Evolutionary conservation across 2,113 vertebrate species (phyloP).

Genomic region (Picathartes gymnocephalus): DNA sequence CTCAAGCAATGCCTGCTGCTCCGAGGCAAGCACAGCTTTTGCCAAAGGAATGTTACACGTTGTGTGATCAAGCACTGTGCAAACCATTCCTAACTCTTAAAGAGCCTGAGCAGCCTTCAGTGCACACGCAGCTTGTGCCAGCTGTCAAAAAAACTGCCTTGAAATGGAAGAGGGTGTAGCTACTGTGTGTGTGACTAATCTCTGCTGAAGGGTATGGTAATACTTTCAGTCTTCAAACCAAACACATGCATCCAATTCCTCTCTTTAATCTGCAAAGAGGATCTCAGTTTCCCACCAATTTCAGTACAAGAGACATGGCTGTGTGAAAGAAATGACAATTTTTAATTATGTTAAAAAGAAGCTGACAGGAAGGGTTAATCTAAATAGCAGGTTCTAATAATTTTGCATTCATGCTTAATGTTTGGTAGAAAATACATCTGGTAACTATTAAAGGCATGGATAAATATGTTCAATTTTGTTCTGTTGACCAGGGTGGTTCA

Average conservation of each 20-base stretch:
- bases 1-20: not conserved
- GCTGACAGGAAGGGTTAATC: not conserved
- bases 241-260: not conserved
- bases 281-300: not conserved
- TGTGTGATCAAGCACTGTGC: not conserved
- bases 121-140: not conserved
- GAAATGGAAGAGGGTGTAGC: not conserved
- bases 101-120: not conserved
- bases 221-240: not conserved
- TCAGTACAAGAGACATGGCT: not conserved
- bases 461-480: not conserved
- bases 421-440: not conserved
- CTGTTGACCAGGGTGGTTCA: not conserved
- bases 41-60: not conserved
- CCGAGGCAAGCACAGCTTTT: not conserved
- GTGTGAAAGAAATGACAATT: not conserved
- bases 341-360: not conserved
- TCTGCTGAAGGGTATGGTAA: not conserved
- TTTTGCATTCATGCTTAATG: not conserved
- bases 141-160: not conserved
- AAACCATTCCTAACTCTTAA: not conserved
- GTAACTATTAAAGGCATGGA: not conserved
- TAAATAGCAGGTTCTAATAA: not conserved
- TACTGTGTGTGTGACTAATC: not conserved
- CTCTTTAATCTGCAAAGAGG: not conserved